A percentile compares a stretch with the other conserved stretches of the same genome.
phyloP scores from a whole-genome alignment of 2,888 invertebrate genomes.

The Drosophila prolongata region DNA sequence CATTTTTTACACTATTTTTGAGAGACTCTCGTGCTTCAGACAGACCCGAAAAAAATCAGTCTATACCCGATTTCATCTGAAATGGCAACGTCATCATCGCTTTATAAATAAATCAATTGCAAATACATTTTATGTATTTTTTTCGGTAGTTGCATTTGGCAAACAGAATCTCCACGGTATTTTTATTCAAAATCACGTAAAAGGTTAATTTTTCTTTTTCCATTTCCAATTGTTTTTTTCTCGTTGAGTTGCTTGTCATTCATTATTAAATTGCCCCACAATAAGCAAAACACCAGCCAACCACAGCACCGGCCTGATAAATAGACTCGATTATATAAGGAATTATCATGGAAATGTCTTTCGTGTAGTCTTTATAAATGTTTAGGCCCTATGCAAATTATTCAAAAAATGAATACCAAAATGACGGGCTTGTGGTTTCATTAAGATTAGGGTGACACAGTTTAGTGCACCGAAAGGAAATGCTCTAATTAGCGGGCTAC shows the following conservation, averaged over 20 bases:
- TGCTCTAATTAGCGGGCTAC: no score
- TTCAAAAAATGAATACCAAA: constrained; percentile 12
- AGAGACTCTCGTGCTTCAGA: constrained; percentile 41
- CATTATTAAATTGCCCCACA: constrained; percentile 40
- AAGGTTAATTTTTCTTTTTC: constrained; percentile 59
- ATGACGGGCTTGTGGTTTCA: constrained; percentile 15
- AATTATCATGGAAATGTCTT: constrained; percentile 47
- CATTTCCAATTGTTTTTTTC: constrained; percentile 43
- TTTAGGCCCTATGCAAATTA: constrained; percentile 25
- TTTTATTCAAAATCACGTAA: constrained; percentile 49
- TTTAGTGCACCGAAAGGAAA: no score
- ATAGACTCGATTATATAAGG: constrained; percentile 39
- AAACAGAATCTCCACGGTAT: not conserved
- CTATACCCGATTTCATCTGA: constrained; percentile 25
- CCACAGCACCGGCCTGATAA: constrained; percentile 27
- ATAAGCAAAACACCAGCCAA: not conserved
- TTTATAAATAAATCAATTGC: constrained; percentile 68
- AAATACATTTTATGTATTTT: constrained; percentile 6
- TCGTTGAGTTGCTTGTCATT: constrained; percentile 14
- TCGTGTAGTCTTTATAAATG: constrained; percentile 8
- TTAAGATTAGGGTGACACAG: constrained; percentile 12
- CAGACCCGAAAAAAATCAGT: constrained; percentile 15
- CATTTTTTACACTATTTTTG: constrained; percentile 23
- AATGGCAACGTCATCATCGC: constrained; percentile 48
- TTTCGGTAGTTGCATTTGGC: constrained; percentile 23